phyloP scores from a whole-genome alignment of 2,797 vertebrate genomes.

The Catharus ustulatus region DNA sequence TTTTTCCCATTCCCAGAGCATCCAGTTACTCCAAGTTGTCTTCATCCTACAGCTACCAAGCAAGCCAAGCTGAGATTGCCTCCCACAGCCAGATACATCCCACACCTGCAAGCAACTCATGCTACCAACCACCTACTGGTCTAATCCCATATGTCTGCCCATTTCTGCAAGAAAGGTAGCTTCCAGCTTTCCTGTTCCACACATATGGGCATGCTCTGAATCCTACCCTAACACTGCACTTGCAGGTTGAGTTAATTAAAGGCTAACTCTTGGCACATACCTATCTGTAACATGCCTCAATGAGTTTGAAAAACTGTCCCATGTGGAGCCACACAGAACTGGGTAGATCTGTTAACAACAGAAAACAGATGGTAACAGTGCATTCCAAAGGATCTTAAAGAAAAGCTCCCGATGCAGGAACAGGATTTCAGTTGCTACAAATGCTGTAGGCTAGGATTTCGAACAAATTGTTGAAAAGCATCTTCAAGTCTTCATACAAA shows the following conservation, averaged over 20 bases:
- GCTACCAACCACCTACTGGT: slow-evolving; percentile 29
- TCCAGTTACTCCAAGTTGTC: neutral
- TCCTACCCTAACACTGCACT: neutral
- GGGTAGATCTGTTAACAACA: neutral
- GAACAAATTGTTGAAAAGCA: slow-evolving; percentile 5
- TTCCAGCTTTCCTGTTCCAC: neutral
- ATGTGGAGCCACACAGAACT: neutral
- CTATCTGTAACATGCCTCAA: neutral
- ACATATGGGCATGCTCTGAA: neutral
- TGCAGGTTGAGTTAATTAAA: slow-evolving; percentile 13
- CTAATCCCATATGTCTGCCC: slow-evolving; percentile 37
- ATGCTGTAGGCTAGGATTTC: neutral
- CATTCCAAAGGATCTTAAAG: slow-evolving; percentile 23
- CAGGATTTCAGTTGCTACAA: neutral
- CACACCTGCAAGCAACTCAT: slow-evolving; percentile 36
- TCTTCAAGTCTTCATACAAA: neutral
- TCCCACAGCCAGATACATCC: slow-evolving; percentile 39
- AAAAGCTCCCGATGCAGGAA: neutral
- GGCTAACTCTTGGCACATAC: neutral
- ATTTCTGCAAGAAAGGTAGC: slow-evolving; percentile 17
- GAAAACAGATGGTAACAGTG: slow-evolving; percentile 16
- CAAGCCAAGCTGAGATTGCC: slow-evolving; percentile 12
- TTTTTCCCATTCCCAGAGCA: neutral
- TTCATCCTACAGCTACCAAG: slow-evolving; percentile 6
- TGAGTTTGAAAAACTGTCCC: neutral